phyloP scores from a whole-genome alignment of 1,140 invertebrate species.

The Tribolium madens region DNA sequence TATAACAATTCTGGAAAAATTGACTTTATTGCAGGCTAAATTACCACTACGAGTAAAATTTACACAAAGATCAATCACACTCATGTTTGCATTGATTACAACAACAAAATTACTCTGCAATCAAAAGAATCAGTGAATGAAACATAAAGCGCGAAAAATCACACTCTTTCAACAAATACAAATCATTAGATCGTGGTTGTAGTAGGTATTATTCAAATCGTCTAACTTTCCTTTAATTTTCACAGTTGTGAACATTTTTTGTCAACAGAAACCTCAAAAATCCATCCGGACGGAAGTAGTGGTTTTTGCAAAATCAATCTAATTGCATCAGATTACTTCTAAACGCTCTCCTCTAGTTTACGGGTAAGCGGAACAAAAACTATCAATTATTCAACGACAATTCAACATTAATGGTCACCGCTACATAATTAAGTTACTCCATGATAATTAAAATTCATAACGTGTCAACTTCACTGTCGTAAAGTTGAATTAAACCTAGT shows the following conservation, averaged over 20 bases:
- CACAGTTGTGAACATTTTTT: neutral
- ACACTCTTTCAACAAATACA: neutral
- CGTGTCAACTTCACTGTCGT: neutral
- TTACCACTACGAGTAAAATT: no score
- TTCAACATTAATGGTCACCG: neutral
- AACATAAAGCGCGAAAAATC: neutral
- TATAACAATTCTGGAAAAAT: no score
- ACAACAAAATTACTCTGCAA: neutral
- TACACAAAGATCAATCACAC: neutral
- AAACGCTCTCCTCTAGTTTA: no score
- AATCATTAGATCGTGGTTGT: no score
- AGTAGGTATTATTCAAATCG: no score
- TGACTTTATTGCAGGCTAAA: no score
- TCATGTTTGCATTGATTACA: slow-evolving; percentile 1
- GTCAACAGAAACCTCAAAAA: slow-evolving; percentile 1
- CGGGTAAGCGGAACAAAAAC: no score
- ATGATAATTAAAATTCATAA: slow-evolving; percentile 1
- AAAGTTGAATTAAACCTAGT: no score
- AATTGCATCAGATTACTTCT: slow-evolving; percentile 2
- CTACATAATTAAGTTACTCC: neutral
- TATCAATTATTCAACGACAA: neutral
- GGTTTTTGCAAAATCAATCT: slow-evolving; percentile 6
- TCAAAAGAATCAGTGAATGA: neutral
- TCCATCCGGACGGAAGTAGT: neutral
- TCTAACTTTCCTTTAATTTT: no score